A percentile compares a stretch with the other conserved stretches of the same genome.
These are phyloP conservation scores for Boloria selene DNA, from an alignment of 2,888 invertebrate genomes.

Conservation along the genomic window DNA sequence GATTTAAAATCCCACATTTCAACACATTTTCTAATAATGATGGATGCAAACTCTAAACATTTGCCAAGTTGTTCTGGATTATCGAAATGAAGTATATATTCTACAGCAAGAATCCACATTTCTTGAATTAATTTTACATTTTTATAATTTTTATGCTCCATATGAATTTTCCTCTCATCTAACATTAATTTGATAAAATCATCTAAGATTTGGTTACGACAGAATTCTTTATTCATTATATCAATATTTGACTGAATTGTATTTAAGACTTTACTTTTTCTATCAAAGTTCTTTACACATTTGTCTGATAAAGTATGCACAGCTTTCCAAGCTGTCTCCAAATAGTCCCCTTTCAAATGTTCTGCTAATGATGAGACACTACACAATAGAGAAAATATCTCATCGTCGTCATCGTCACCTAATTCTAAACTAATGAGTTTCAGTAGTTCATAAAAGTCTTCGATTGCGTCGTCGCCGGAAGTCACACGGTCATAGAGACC, in stretches of 20 bases:
- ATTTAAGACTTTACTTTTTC: slow-evolving; percentile 43
- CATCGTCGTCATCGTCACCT: slow-evolving; percentile 53
- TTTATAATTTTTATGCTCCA: slow-evolving; percentile 25
- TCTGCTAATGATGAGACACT: slow-evolving; percentile 42
- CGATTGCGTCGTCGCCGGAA: slow-evolving; percentile 39
- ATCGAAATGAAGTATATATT: slow-evolving; percentile 34
- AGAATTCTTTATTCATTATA: slow-evolving; percentile 46
- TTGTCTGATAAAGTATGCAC: slow-evolving; percentile 50
- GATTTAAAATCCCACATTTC: slow-evolving; percentile 13
- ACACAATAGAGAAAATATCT: slow-evolving; percentile 48
- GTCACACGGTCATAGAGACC: slow-evolving; percentile 48
- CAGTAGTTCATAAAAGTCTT: slow-evolving; percentile 51
- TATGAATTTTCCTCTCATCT: slow-evolving; percentile 35
- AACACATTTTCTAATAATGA: slow-evolving; percentile 21
- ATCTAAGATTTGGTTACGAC: slow-evolving; percentile 46
- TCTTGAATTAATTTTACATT: slow-evolving; percentile 37
- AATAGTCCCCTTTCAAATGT: slow-evolving; percentile 44
- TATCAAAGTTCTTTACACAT: slow-evolving; percentile 41
- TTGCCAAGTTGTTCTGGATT: slow-evolving; percentile 17
- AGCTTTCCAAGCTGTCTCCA: slow-evolving; percentile 50
- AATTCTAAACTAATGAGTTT: slow-evolving; percentile 50
- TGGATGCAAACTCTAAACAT: slow-evolving; percentile 21
- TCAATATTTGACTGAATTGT: slow-evolving; percentile 44
- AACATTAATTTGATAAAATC: slow-evolving; percentile 48
- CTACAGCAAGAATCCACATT: slow-evolving; percentile 47